Conservation (phyloP, 2,888 invertebrate species). For the Amaurobius ferox region DNA sequence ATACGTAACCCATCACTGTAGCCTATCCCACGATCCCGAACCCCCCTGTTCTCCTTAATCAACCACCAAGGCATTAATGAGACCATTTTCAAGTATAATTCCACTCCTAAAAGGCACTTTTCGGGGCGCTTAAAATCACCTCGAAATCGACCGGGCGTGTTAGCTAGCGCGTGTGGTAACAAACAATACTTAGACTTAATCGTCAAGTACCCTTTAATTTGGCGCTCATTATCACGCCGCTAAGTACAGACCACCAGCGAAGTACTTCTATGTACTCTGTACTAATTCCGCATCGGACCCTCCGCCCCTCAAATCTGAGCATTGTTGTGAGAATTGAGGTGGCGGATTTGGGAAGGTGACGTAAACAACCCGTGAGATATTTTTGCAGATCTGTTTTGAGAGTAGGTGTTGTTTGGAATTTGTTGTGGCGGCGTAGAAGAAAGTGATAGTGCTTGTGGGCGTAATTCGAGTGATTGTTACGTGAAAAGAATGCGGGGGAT, state of each 20-base stretch:
- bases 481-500: no score
- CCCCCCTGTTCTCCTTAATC: not conserved
- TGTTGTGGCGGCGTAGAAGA: not conserved
- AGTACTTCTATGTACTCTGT: conserved; percentile 44
- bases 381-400: not conserved
- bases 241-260: conserved; percentile 69
- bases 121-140: conserved; percentile 16
- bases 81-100: not conserved
- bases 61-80: not conserved
- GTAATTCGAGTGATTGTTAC: not conserved
- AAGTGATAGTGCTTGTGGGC: not conserved
- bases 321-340: conserved; percentile 26
- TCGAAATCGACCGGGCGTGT: conserved; percentile 59
- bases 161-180: conserved; percentile 39
- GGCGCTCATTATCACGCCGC: conserved; percentile 57
- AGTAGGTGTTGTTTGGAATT: conserved; percentile 5
- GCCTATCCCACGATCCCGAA: not conserved
- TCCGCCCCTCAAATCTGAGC: conserved; percentile 23
- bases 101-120: not conserved
- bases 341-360: conserved; percentile 13
- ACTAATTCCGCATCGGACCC: not conserved
- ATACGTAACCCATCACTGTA: not conserved
- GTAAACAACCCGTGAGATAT: conserved; percentile 44
- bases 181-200: conserved; percentile 35
- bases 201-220: conserved; percentile 61